phyloP scores from a whole-genome alignment of 2,888 invertebrate species.

The Siphlonurus alternatus region DNA sequence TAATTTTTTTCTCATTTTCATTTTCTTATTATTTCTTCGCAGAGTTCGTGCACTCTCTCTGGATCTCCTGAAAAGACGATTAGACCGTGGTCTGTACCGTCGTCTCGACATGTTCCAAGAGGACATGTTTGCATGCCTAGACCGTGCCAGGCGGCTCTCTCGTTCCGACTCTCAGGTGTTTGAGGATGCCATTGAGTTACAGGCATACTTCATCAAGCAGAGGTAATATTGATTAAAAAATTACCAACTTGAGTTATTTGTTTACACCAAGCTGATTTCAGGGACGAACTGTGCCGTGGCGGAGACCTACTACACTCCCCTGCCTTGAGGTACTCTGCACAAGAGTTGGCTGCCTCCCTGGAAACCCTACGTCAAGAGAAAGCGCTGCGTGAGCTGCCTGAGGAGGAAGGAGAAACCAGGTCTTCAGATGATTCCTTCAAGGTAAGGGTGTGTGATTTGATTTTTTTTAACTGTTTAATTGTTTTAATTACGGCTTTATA shows the following conservation, averaged over 20 bases:
- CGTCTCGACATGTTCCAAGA: conserved; percentile 91
- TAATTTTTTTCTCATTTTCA: conserved; percentile 10
- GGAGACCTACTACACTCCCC: conserved; percentile 70
- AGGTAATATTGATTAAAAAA: conserved; percentile 14
- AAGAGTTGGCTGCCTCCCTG: conserved; percentile 56
- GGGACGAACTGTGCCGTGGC: conserved; percentile 56
- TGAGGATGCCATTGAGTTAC: conserved; percentile 88
- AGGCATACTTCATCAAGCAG: conserved; percentile 66
- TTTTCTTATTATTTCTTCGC: conserved; percentile 15
- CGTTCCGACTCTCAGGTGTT: conserved; percentile 89
- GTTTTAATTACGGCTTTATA: neutral
- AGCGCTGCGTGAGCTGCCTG: conserved; percentile 54
- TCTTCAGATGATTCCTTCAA: conserved; percentile 7
- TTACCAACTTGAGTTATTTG: neutral
- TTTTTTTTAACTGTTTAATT: neutral
- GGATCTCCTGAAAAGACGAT: conserved; percentile 80
- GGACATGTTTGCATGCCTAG: conserved; percentile 87
- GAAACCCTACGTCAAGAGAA: conserved; percentile 62
- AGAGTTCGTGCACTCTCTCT: conserved; percentile 72
- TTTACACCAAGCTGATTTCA: conserved; percentile 12
- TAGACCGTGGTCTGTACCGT: conserved; percentile 84
- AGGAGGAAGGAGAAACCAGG: conserved; percentile 41
- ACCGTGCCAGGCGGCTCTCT: conserved; percentile 67
- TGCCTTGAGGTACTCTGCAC: conserved; percentile 63
- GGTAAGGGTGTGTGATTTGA: neutral